phyloP scores from a whole-genome alignment of 1,140 invertebrate genomes.

The Leptopilina boulardi region DNA sequence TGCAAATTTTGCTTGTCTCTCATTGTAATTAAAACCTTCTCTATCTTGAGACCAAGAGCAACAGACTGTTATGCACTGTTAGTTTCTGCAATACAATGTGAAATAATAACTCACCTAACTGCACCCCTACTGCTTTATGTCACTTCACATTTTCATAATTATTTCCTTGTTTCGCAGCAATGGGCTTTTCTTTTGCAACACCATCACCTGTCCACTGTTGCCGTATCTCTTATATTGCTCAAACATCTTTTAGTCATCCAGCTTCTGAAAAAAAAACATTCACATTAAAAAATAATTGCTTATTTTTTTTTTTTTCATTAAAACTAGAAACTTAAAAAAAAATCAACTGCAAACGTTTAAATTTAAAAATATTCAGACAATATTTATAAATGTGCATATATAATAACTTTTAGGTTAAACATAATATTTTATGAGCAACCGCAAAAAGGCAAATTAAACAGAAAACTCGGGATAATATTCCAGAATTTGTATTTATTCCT shows the following conservation, averaged over 20 bases:
- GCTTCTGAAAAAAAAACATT: background rate
- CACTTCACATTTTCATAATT: slow-evolving; percentile 33
- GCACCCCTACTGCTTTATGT: slow-evolving; percentile 25
- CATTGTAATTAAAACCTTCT: slow-evolving; percentile 18
- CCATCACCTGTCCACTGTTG: slow-evolving; percentile 12
- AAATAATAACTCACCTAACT: slow-evolving; percentile 28
- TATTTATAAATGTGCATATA: too few relatives aligned
- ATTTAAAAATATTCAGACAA: too few relatives aligned
- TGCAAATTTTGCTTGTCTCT: slow-evolving; percentile 9
- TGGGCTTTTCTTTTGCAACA: slow-evolving; percentile 4
- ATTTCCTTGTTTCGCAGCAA: slow-evolving; percentile 28
- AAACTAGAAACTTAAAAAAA: too few relatives aligned
- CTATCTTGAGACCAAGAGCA: background rate
- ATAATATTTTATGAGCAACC: too few relatives aligned
- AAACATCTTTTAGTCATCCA: slow-evolving; percentile 2
- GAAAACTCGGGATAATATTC: too few relatives aligned
- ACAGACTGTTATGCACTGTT: slow-evolving; percentile 27
- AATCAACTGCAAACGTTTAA: too few relatives aligned
- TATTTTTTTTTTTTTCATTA: too few relatives aligned
- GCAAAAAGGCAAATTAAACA: too few relatives aligned
- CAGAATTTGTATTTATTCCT: too few relatives aligned
- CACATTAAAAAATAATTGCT: background rate
- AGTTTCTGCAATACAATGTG: background rate
- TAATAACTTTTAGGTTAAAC: too few relatives aligned
- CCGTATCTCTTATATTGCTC: slow-evolving; percentile 16